phyloP scores from a whole-genome alignment of 1,140 invertebrate genomes.

The Eriocheir sinensis region DNA sequence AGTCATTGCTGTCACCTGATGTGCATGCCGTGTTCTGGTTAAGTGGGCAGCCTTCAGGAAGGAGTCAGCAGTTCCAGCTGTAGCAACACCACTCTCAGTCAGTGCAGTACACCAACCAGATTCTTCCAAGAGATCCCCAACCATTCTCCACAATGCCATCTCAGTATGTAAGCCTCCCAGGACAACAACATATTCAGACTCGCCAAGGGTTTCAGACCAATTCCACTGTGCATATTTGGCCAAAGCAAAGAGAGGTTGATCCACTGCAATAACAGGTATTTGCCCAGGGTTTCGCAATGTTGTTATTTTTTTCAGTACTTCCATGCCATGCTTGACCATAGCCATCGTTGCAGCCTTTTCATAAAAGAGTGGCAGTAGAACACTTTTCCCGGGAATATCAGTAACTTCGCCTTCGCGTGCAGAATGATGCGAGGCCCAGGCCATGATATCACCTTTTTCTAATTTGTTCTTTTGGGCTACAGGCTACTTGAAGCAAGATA shows the following conservation, averaged over 20 bases:
- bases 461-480: background rate
- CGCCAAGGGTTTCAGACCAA: background rate
- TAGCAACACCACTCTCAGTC: no score
- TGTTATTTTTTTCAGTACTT: background rate
- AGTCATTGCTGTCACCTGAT: no score
- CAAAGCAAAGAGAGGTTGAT: slow-evolving; percentile 9
- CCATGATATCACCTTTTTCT: slow-evolving; percentile 48
- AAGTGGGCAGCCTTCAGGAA: no score
- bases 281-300: background rate
- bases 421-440: slow-evolving; percentile 29
- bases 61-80: no score
- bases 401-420: slow-evolving; percentile 10
- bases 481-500: no score
- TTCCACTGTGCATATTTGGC: slow-evolving; percentile 30
- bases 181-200: slow-evolving; percentile 9
- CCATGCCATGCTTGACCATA: slow-evolving; percentile 31
- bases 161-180: background rate
- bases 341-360: slow-evolving; percentile 18
- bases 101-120: no score
- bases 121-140: slow-evolving; percentile 35
- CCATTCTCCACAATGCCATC: no score
- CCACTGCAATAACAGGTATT: background rate
- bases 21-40: no score
- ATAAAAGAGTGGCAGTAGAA: slow-evolving; percentile 37
- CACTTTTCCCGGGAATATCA: background rate